Evolutionary conservation across 2,113 vertebrate species (phyloP).

Genomic region (Chloebia gouldiae): DNA sequence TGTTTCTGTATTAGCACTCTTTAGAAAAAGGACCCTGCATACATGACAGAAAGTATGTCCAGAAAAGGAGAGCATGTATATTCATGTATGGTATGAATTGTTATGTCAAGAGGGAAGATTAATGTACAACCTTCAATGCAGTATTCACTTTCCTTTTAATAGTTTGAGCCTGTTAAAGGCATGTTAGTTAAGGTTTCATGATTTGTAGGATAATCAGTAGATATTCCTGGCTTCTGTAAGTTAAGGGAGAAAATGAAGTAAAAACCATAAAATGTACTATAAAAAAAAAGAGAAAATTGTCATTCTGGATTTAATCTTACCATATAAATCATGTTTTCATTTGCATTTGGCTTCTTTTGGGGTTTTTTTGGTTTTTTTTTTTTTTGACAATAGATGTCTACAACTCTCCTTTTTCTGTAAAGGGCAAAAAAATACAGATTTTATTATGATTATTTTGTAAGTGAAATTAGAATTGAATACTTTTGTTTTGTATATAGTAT

Average conservation of each 20-base stretch:
- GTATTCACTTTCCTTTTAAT: background rate
- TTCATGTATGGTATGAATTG: background rate
- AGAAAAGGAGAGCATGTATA: background rate
- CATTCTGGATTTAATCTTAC: background rate
- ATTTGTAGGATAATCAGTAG: background rate
- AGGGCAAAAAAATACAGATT: background rate
- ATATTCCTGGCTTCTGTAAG: background rate
- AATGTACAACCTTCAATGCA: background rate
- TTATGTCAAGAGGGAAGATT: background rate
- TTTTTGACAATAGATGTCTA: background rate
- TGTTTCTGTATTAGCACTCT: background rate
- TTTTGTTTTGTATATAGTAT: background rate
- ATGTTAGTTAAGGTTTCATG: background rate
- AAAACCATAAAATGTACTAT: background rate
- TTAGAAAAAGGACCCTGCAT: background rate
- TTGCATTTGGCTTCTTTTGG: background rate
- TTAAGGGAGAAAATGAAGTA: background rate
- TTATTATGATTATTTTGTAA: background rate
- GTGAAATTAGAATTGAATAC: background rate
- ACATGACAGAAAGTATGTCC: background rate
- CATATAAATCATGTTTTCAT: fast-evolving
- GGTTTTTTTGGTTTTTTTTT: background rate
- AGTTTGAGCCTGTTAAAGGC: background rate
- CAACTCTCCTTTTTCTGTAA: background rate
- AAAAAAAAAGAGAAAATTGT: background rate